Conservation (phyloP, 2,888 invertebrate species). For the Brachyptera putata region DNA sequence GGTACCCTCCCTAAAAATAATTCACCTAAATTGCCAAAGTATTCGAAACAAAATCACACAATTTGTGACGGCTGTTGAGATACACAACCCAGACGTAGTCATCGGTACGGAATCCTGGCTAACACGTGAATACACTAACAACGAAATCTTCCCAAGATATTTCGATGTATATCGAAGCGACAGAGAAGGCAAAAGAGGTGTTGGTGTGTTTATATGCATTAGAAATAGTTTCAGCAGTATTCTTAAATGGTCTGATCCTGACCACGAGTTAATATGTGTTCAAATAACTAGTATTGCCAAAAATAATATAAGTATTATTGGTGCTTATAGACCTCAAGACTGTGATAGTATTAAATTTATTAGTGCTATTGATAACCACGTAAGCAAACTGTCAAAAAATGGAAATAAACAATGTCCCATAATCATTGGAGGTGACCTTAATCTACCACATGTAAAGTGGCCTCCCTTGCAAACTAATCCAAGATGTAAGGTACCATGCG, state of each 20-base stretch:
- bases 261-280: background rate
- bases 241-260: background rate
- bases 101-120: background rate
- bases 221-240: background rate
- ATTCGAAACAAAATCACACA: background rate
- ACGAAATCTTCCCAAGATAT: background rate
- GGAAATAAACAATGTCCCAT: background rate
- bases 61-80: background rate
- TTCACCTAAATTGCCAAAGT: background rate
- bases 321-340: background rate
- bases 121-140: background rate
- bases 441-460: background rate
- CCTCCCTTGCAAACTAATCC: background rate
- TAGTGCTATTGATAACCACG: background rate
- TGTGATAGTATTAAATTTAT: background rate
- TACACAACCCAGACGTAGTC: background rate
- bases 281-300: background rate
- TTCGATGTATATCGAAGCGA: background rate
- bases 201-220: background rate
- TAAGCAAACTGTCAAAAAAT: background rate
- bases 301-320: background rate
- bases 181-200: background rate
- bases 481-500: background rate
- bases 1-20: background rate
- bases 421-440: background rate